Percentiles rank a stretch among this genome's conserved stretches.
Evolutionary conservation across 2,797 vertebrate genomes (phyloP).

Genomic region (Pseudochirops corinnae): DNA sequence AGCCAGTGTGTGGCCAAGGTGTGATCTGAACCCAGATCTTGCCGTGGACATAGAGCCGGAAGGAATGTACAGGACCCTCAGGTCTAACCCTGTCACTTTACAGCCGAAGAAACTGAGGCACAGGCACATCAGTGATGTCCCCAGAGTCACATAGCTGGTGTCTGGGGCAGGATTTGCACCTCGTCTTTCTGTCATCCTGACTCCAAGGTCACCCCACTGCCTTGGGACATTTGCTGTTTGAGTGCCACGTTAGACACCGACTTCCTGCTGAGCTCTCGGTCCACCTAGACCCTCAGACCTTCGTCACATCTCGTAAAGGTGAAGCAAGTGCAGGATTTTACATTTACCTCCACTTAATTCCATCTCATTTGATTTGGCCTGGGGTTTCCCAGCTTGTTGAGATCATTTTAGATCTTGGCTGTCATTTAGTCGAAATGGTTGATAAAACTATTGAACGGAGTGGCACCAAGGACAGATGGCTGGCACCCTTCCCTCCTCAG

Average conservation of each 20-base stretch:
- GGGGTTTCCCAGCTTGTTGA: not conserved
- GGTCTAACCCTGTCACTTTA: too few relatives aligned
- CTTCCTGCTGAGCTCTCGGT: not conserved
- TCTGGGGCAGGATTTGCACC: too few relatives aligned
- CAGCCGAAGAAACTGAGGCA: too few relatives aligned
- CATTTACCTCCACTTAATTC: not conserved
- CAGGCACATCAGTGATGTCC: too few relatives aligned
- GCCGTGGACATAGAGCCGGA: too few relatives aligned
- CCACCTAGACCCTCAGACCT: not conserved
- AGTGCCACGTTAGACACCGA: not conserved
- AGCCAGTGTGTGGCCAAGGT: too few relatives aligned
- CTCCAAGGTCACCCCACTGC: not conserved
- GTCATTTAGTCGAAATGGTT: not conserved
- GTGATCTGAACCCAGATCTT: too few relatives aligned
- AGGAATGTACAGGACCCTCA: not conserved
- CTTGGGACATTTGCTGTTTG: not conserved
- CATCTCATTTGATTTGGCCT: not conserved
- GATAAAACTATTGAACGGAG: not conserved
- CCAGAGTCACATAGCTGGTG: not conserved
- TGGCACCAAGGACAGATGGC: not conserved
- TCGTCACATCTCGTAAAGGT: not conserved
- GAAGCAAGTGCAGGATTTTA: not conserved
- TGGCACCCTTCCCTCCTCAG: not conserved
- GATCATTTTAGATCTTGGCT: not conserved
- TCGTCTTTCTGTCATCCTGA: not conserved